Base-by-base conservation (phyloP, 64 coral and sea anemone genomes). In the Platygyra sinensis region DNA sequence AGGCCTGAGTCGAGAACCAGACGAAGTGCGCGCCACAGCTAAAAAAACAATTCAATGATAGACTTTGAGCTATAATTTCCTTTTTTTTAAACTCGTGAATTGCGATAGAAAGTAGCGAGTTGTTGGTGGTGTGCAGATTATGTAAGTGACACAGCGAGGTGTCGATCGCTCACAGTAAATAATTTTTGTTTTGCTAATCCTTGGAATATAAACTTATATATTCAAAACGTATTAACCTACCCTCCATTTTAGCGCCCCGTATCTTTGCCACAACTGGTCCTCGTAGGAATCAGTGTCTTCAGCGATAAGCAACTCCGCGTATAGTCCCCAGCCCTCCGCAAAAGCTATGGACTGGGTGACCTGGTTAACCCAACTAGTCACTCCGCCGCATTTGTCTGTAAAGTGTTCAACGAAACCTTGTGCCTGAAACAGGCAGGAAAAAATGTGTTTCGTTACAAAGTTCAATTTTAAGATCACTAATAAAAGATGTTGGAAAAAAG, bases 171-270 rank as follows among this genome's bases (percentile, higher is more conserved):
- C 4, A 46, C 1, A 46, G 3, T 46, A 46, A 46, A 46, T 46
- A 7, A 5, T 46, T 46, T 46, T 46, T 46, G 42, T 46, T 46
- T 6, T 46, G 42, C 5, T 46, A n/a, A n/a, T n/a, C n/a, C n/a
- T n/a, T n/a, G 15, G 2, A 16, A 57, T 57, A 16, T 1, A 57
- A 57, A 57, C 54, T 12, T 12, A n/a, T 67, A 54, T 46, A 46
- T 46, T 5, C 25, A 27, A 60, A 18, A 77, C 25, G 20, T 49
- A 62, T 9, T 10, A 69, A 79, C 87, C 11, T 50, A 95, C 96
- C 93, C 95, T 94, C 96, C 96, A 98, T 93, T 98, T 98, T 4
- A 95, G 89, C 73, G 91, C 89, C 19, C 96, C 96, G 33, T 88
- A 98, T 83, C 86, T 95, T 73, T 93, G 90, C 72, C 92, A 60